phyloP scores from a whole-genome alignment of 2,113 vertebrate genomes.

The Anolis carolinensis region DNA sequence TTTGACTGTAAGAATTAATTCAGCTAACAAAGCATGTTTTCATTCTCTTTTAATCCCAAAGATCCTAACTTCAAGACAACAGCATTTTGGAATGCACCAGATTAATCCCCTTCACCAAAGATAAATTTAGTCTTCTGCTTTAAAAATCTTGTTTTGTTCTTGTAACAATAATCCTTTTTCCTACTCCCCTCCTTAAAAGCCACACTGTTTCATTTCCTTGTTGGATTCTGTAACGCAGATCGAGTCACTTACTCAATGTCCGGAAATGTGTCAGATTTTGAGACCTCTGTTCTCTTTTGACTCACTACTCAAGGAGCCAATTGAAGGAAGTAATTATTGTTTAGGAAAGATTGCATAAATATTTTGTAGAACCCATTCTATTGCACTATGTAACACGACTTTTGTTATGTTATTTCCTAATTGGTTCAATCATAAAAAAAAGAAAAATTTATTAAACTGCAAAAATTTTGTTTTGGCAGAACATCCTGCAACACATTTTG shows the following conservation, averaged over 20 bases:
- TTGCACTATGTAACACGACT: too few species aligned
- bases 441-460: too few species aligned
- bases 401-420: too few species aligned
- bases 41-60: slow-evolving; percentile 55
- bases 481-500: too few species aligned
- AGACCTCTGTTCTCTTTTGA: not conserved
- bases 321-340: not conserved
- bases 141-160: not conserved
- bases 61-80: slow-evolving; percentile 22
- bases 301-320: too few species aligned
- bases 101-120: slow-evolving; percentile 10
- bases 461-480: too few species aligned
- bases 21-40: not conserved
- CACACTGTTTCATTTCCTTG: rapidly evolving
- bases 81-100: slow-evolving; percentile 34
- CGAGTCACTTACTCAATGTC: not conserved
- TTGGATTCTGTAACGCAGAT: not conserved
- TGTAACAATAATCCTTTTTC: too few species aligned
- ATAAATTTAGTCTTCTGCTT: rapidly evolving
- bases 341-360: not conserved
- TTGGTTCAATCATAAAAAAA: too few species aligned
- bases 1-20: not conserved
- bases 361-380: not conserved
- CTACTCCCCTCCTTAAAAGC: too few species aligned
- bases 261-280: not conserved